Percentiles rank a stretch among this genome's conserved stretches.
Evolutionary conservation across 2,888 invertebrate genomes (phyloP).

Genomic region (Sinohyriopsis cumingii): DNA sequence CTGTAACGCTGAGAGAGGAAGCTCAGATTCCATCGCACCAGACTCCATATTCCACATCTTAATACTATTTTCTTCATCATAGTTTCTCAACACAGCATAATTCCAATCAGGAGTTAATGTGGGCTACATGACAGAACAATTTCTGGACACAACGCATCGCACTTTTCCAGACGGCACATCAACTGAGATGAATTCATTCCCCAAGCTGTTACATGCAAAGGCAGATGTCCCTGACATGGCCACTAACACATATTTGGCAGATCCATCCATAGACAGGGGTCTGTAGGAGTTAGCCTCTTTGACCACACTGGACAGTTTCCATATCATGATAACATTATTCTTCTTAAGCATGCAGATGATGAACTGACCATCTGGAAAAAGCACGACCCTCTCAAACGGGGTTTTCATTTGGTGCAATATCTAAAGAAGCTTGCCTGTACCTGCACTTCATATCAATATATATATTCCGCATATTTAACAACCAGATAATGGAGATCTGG

Average conservation of each 20-base stretch:
- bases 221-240: constrained; percentile 25
- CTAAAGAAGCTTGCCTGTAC: constrained; percentile 25
- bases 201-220: constrained; percentile 32
- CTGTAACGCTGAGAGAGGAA: constrained; percentile 38
- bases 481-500: constrained; percentile 33
- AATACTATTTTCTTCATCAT: constrained; percentile 30
- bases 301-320: constrained; percentile 32
- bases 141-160: constrained; percentile 25
- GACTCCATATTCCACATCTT: constrained; percentile 39
- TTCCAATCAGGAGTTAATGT: constrained; percentile 39
- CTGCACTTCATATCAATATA: constrained; percentile 34
- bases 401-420: constrained; percentile 35
- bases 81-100: constrained; percentile 45
- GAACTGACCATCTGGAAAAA: constrained; percentile 33
- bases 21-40: constrained; percentile 19
- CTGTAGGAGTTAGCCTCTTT: constrained; percentile 19
- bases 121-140: constrained; percentile 40
- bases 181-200: constrained; percentile 38
- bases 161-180: constrained; percentile 30
- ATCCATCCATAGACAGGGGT: constrained; percentile 38
- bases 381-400: constrained; percentile 13
- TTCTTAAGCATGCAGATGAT: constrained; percentile 31
- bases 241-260: constrained; percentile 36
- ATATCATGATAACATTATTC: constrained; percentile 37
- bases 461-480: constrained; percentile 38